Evolutionary conservation across 2,888 invertebrate genomes (phyloP).

Genomic region (Uropetala carovei): DNA sequence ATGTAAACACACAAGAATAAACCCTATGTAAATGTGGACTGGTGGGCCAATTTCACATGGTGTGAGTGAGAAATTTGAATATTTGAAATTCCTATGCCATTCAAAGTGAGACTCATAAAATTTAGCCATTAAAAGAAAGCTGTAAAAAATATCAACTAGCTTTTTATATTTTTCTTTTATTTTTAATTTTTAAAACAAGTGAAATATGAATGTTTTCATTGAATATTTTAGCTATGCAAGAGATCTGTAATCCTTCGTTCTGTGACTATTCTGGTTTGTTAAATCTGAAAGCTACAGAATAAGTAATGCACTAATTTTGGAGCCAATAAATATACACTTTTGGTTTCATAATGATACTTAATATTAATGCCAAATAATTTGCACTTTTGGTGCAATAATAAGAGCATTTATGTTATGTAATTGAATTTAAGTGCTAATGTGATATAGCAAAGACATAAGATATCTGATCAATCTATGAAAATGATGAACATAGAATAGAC

Average conservation of each 20-base stretch:
- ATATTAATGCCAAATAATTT: neutral
- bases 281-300: neutral
- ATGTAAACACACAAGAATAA: constrained; percentile 61
- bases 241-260: neutral
- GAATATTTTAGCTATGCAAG: neutral
- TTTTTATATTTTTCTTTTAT: constrained; percentile 38
- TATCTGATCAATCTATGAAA: neutral
- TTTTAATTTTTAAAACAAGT: neutral
- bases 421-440: neutral
- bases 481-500: neutral
- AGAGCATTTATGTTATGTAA: constrained; percentile 52
- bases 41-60: constrained; percentile 63
- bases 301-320: constrained; percentile 13
- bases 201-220: constrained; percentile 14
- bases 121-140: constrained; percentile 38
- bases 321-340: neutral
- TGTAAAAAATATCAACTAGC: constrained; percentile 2
- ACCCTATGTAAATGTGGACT: constrained; percentile 60
- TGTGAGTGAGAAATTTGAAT: constrained; percentile 61
- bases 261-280: neutral
- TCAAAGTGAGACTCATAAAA: constrained; percentile 48
- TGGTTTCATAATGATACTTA: constrained; percentile 21
- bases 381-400: constrained; percentile 46
- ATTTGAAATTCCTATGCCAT: constrained; percentile 57
- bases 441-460: neutral